Base-by-base conservation (phyloP, 2,797 vertebrate genomes). In the Decapterus maruadsi region DNA sequence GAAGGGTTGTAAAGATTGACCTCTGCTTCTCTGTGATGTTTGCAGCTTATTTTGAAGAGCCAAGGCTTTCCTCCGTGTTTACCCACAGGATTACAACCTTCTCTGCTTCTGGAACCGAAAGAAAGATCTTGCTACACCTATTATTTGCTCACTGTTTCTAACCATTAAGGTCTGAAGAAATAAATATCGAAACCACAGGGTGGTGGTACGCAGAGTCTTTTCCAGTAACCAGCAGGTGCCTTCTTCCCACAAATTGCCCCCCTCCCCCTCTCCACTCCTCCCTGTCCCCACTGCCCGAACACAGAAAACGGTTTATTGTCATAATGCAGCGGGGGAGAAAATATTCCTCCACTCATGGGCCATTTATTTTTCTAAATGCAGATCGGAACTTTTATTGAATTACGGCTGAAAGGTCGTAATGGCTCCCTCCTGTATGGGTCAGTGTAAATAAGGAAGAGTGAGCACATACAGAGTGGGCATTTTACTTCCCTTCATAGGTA, bases 341-440 rank as follows among this genome's bases (percentile, higher is more conserved):
- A 92, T 90, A 88, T 89, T 87, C 91, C 88, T 82, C 55, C 86
- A 83, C 88, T 94, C 90, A 89, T 48, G 87, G 78, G 71, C 83
- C 89, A 92, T 93, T 93, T 92, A 92, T 92, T 93, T 93, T 92
- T 91, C 90, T 94, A 91, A 94, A 95, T 90, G 83, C 78, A 92
- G 90, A 93, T 89, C 84, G 70, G 83, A 87, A 90, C 84, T 88
- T 92, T 93, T 90, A 94, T 94, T 94, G 86, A 94, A 95, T 94
- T 93, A 93, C 77, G 63, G 77, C 91, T 92, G 92, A 95, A 94
- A 93, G 87, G 83, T 86, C 26, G 89, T 92, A 94, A 95, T 94
- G 91, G 89, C 83, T 85, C 87, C 84, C 84, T 93, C 87, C 88
- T 90, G 87, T 86, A 85, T 84, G 88, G 90, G 87, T 91, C 84